Base-by-base conservation (phyloP, 64 coral and sea anemone species). In the Pocillopora damicornis region DNA sequence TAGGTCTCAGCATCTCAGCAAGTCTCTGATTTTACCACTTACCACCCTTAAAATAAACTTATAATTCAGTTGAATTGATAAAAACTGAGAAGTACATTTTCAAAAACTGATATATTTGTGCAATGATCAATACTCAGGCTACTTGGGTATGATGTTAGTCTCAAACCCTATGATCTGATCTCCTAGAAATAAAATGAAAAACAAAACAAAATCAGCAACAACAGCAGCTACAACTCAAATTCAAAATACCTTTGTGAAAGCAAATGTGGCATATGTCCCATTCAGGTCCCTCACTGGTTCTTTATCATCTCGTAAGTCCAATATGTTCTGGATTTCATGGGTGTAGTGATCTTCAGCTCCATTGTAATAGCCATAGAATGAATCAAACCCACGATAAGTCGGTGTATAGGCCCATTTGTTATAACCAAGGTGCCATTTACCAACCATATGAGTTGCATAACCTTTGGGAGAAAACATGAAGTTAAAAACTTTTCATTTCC, bases 341-440 rank as follows among this genome's bases (percentile, higher is more conserved):
- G 79, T 83, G 57, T 75, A 83, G 77, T 82, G 77, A 34, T 90
- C 63, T 38, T 83, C 89, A 35, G n/a, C 23, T 60, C 78, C 89
- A 76, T 60, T 75, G 60, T 90, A 90, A 45, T 56, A 90, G 3
- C 89, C 89, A 82, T 81, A 79, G 22, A 89, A 89, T 23, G 65
- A 62, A 45, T 89, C 88, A 89, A 89, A 89, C 15, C 88, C 88
- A 59, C 88, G 76, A 22, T 81, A 81, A 15, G 88, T 89, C 16
- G 88, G 88, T 11, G 79, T 82, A 72, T 81, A 89, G 18, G 68
- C 78, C 88, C 79, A 80, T 35, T 89, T 82, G 66, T 89, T 71
- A 38, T 81, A 89, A 2, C 88, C 88, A 66, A 89, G 78, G 64
- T 89, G 88, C 88, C 88, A 89, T 60, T 90, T 90, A 22, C 89